Evolutionary conservation across 2,113 vertebrate species (phyloP).

Genomic region (Lates calcarifer): DNA sequence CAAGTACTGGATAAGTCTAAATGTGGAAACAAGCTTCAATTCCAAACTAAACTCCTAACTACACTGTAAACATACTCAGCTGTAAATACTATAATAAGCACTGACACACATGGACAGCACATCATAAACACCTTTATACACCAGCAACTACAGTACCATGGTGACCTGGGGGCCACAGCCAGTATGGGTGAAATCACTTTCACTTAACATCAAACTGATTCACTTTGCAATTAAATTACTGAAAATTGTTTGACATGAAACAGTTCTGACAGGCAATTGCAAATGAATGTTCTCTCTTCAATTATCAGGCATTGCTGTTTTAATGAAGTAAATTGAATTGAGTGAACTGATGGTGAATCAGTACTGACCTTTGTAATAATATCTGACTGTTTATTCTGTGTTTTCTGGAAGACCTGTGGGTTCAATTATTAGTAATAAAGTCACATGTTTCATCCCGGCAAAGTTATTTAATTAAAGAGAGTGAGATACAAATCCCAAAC

Average conservation of each 20-base stretch:
- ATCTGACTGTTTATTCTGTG: constrained; percentile 23
- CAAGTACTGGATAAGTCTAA: too few relatives aligned
- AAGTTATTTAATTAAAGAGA: constrained; percentile 62
- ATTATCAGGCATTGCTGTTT: constrained; percentile 52
- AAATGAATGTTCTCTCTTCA: constrained; percentile 61
- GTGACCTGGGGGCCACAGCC: constrained; percentile 13
- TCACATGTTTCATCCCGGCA: constrained; percentile 11
- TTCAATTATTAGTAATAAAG: constrained; percentile 25
- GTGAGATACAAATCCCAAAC: constrained; percentile 19
- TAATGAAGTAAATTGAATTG: constrained; percentile 52
- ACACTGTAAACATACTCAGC: not conserved
- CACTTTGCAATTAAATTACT: constrained; percentile 57
- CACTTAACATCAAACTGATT: constrained; percentile 66
- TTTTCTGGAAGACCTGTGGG: not conserved
- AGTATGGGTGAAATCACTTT: constrained; percentile 48
- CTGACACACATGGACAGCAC: not conserved
- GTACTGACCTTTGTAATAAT: constrained; percentile 32
- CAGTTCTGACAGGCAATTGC: constrained; percentile 59
- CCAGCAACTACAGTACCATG: not conserved
- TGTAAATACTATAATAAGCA: not conserved
- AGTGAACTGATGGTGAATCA: constrained; percentile 47
- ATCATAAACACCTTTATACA: not conserved
- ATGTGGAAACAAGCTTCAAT: not conserved
- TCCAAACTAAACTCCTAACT: not conserved
- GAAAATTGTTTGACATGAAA: constrained; percentile 64